These are phyloP conservation scores for Pseudoips prasinana DNA, from an alignment of 2,888 invertebrate genomes.

Conservation along the genomic window DNA sequence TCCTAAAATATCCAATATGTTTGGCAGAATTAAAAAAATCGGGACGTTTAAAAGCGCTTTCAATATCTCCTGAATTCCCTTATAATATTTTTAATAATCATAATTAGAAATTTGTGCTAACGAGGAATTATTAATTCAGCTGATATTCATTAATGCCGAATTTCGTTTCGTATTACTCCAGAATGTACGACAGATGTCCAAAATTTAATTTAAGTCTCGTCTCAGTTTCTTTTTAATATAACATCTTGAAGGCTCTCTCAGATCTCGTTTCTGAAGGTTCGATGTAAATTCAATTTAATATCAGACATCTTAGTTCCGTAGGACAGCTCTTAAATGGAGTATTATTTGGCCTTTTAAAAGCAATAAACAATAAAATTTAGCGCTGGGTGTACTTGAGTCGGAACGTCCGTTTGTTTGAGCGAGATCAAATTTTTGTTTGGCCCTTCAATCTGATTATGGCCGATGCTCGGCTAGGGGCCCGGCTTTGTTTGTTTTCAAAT, in stretches of 20 bases:
- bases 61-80: no score
- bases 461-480: constrained; percentile 2
- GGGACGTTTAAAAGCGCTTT: no score
- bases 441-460: constrained; percentile 19
- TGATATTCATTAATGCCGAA: constrained; percentile 68
- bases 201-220: constrained; percentile 67
- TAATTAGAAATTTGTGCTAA: constrained; percentile 37
- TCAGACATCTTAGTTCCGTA: constrained; percentile 37
- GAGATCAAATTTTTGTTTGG: constrained; percentile 25
- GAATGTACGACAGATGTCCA: constrained; percentile 72
- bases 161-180: constrained; percentile 50
- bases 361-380: constrained; percentile 40
- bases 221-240: constrained; percentile 68
- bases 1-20: no score
- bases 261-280: constrained; percentile 51
- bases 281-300: constrained; percentile 60
- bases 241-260: constrained; percentile 46
- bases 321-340: constrained; percentile 40
- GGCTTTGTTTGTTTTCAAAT: constrained; percentile 7
- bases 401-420: constrained; percentile 16
- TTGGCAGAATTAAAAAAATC: no score
- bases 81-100: no score
- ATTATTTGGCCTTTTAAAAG: constrained; percentile 39
- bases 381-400: constrained; percentile 25
- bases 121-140: constrained; percentile 52